Conservation (phyloP, 2,888 invertebrate species). For the Xestia sexstrigata region DNA sequence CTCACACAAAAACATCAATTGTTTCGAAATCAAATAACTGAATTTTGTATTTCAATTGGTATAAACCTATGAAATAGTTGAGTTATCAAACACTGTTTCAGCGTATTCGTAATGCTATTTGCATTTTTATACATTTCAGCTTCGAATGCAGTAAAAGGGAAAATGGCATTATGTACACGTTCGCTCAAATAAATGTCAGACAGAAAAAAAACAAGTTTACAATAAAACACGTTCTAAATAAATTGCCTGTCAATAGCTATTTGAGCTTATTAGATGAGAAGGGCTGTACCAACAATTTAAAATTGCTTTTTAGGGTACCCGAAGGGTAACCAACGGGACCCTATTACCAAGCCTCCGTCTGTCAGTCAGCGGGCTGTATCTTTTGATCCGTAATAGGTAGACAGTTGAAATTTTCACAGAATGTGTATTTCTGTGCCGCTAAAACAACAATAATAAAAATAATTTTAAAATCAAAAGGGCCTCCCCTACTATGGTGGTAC, state of each 20-base stretch:
- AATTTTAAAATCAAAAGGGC: too few relatives aligned
- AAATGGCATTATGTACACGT: constrained; percentile 42
- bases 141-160: constrained; percentile 14
- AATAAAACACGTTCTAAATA: constrained; percentile 18
- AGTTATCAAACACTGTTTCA: constrained; percentile 50
- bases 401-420: too few relatives aligned
- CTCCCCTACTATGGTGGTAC: too few relatives aligned
- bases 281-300: constrained; percentile 54
- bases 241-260: constrained; percentile 45
- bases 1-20: constrained; percentile 13
- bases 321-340: too few relatives aligned
- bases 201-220: constrained; percentile 3
- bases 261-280: constrained; percentile 49
- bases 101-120: constrained; percentile 37
- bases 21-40: constrained; percentile 20
- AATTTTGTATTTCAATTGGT: constrained; percentile 43
- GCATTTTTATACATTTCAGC: constrained; percentile 44
- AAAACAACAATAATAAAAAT: too few relatives aligned
- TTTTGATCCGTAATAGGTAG: too few relatives aligned
- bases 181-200: constrained; percentile 36
- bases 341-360: too few relatives aligned
- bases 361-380: too few relatives aligned
- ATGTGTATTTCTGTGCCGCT: too few relatives aligned
- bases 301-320: constrained; percentile 49
- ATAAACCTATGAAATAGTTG: constrained; percentile 25